Percentiles rank a stretch among this genome's conserved stretches.
These are phyloP conservation scores for Urophycis tenuis DNA, from an alignment of 2,797 vertebrate species.

Conservation along the genomic window DNA sequence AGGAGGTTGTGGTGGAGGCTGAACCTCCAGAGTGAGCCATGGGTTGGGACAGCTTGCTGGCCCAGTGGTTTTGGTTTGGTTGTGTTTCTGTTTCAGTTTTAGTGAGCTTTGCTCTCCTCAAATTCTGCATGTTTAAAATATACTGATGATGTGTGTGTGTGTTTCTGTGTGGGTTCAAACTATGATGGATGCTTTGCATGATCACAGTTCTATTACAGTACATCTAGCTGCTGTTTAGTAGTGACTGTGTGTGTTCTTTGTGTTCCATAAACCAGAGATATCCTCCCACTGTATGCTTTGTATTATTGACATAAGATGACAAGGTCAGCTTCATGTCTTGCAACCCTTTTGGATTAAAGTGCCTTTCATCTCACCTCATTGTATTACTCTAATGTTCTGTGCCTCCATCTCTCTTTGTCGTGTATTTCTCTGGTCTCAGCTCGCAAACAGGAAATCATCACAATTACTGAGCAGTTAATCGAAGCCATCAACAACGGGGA, in stretches of 20 bases:
- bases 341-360: no score
- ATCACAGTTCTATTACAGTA: no score
- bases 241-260: no score
- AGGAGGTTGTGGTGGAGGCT: no score
- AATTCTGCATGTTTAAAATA: background rate
- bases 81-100: background rate
- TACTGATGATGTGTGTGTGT: background rate
- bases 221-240: no score
- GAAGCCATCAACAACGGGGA: conserved; percentile 99
- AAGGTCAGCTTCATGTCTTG: no score
- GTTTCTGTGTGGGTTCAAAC: background rate
- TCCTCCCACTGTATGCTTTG: no score
- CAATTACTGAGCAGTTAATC: conserved; percentile 98
- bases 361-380: conserved; percentile 2
- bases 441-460: conserved; percentile 98
- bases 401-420: background rate
- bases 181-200: no score
- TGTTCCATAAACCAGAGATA: no score
- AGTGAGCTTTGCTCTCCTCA: background rate
- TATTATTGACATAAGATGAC: no score
- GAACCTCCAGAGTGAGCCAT: no score
- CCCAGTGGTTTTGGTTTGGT: background rate
- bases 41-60: no score
- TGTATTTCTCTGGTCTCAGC: conserved; percentile 63
- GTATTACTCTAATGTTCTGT: background rate